Percentiles rank a stretch among this genome's conserved stretches.
phyloP scores from a whole-genome alignment of 2,888 invertebrate species.

The Trimorus sp. region DNA sequence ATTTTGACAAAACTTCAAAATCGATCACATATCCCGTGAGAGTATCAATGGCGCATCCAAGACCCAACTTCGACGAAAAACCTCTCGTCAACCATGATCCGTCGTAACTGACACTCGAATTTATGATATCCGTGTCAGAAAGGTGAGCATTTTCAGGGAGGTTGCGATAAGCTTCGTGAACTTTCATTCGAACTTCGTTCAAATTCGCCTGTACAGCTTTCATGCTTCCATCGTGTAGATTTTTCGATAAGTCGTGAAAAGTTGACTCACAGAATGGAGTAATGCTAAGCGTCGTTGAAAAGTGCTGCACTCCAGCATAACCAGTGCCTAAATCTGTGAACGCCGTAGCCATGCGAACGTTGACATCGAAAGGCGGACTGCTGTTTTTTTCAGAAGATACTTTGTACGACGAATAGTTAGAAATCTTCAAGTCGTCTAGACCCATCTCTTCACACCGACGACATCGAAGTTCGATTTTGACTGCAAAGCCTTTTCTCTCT shows the following conservation, averaged over 20 bases:
- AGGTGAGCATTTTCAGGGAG: no score
- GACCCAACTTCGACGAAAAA: constrained; percentile 17
- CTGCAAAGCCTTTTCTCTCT: constrained; percentile 3
- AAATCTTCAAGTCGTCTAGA: neutral
- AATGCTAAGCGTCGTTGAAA: no score
- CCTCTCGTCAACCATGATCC: constrained; percentile 21
- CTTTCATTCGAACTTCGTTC: no score
- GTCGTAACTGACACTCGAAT: constrained; percentile 9
- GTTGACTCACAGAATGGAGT: no score
- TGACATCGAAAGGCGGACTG: constrained; percentile 13
- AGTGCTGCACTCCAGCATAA: neutral
- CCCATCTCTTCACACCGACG: constrained; percentile 2
- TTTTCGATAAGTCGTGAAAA: no score
- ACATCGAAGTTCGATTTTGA: constrained; percentile 3
- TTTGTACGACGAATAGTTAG: neutral
- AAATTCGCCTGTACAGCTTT: no score
- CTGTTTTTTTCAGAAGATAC: neutral
- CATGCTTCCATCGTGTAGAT: no score
- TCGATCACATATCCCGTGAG: constrained; percentile 1
- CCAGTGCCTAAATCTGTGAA: constrained; percentile 13
- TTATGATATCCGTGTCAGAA: neutral
- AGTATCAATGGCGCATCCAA: neutral
- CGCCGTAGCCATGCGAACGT: constrained; percentile 3
- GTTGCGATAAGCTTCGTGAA: no score
- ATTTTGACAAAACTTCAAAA: neutral